Percentiles rank a stretch among this genome's conserved stretches.
These are phyloP conservation scores for Exocentrus adspersus DNA, from an alignment of 2,888 invertebrate species.

Conservation along the genomic window DNA sequence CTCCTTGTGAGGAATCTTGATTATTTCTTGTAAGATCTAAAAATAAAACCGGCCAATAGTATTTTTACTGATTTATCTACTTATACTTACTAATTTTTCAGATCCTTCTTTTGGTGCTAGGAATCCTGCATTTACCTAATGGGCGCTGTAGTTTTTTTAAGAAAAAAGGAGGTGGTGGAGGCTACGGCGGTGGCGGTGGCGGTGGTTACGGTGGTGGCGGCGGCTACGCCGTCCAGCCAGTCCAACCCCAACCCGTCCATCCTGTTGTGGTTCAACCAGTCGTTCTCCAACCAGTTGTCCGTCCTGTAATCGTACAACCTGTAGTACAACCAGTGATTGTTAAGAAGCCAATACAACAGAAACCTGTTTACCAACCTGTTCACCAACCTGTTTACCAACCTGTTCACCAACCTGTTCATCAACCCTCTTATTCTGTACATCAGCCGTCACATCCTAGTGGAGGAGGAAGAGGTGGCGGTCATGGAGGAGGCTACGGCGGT, in stretches of 20 bases:
- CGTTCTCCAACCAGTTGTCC: neutral
- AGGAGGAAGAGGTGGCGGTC: neutral
- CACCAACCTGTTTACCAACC: neutral
- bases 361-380: neutral
- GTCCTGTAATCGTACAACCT: neutral
- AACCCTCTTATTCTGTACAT: slow-evolving; percentile 5
- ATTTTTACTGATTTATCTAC: too few species aligned
- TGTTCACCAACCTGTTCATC: slow-evolving; percentile 2
- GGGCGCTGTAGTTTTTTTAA: neutral
- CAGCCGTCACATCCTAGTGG: slow-evolving; percentile 5
- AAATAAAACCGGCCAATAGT: too few species aligned
- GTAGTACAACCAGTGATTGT: neutral
- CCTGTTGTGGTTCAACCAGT: neutral
- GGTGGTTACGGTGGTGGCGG: slow-evolving; percentile 6
- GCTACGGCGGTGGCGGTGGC: neutral
- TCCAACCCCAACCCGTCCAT: neutral
- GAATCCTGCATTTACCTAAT: neutral
- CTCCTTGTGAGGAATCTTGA: too few species aligned
- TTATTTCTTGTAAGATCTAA: too few species aligned
- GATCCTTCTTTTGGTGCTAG: neutral
- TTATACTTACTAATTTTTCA: neutral
- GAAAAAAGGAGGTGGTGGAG: slow-evolving; percentile 14
- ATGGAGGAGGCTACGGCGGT: neutral
- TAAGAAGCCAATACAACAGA: neutral
- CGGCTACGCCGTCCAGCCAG: neutral